Evolutionary conservation across 1,140 invertebrate species (phyloP), one percentile per base, ranked within the genome.

Genomic region (Saccostrea glomerata): DNA sequence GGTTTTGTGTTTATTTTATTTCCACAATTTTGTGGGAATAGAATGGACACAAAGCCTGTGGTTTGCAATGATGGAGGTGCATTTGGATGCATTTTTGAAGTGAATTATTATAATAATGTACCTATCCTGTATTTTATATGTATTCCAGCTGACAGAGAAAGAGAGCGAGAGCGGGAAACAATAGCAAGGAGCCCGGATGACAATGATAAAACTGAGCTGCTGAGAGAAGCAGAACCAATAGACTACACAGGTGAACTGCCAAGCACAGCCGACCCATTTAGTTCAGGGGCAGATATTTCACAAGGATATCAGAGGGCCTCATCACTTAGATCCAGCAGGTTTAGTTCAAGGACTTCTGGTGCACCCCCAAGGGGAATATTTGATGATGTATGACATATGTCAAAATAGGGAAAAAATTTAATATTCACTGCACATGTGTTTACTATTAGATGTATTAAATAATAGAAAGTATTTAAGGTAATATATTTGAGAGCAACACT

Each of bases 321-420:
- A 54, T 17, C 88, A 54, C 63, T 89, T 17, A 73, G 86, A 82
- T 70, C 87, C 70, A 63, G 47, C 25, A 86, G 91, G 58, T 89
- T 88, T 36, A 60, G 55, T 30, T 63, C 84, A 54, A 88, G 91
- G 60, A 87, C 89, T 63, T 82, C 87, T 17, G 96, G 82, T 82
- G 83, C 96, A 84, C 97, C 97, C 0, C 97, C 97, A 0, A 95
- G 96, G 89, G 97, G 97, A 82, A 96, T 98, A 84, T 98, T 98
- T 92, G 97, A 98, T 94, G 97, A 98, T 95, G 97, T 98, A 85
- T 97, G 95, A 95, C 15, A 20, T 47, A 47, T 47, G 13, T 82
- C 77, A 82, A 36, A 13, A 82, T 12, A 82, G 20, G 77, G 25
- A 47, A 47, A 47, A 7, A 47, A 47, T 47, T 47, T 47, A 9